Conservation (phyloP, 2,888 invertebrate genomes). For the Vandiemenella viatica region DNA sequence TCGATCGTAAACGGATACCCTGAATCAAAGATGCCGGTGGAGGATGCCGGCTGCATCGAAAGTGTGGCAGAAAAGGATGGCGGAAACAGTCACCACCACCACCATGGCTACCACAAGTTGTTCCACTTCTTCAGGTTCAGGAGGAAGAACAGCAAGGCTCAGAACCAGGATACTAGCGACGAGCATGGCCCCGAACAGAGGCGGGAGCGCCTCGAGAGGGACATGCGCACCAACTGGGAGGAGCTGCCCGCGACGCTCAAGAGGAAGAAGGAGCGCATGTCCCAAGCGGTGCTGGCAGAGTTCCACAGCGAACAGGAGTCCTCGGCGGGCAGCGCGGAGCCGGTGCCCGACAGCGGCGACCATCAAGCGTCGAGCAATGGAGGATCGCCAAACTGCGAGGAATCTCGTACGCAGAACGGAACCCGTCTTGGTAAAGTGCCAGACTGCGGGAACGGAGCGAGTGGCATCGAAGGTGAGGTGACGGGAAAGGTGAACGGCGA, state of each 20-base stretch:
- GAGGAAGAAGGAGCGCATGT: conserved; percentile 18
- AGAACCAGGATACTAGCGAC: not conserved
- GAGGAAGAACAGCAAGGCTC: conserved; percentile 5
- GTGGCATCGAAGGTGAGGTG: not conserved
- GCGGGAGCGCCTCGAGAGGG: conserved; percentile 13
- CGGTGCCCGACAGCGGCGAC: conserved; percentile 16
- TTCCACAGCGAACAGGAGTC: conserved; percentile 8
- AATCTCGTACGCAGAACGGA: no score
- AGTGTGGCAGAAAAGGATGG: no score
- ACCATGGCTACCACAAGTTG: conserved; percentile 1
- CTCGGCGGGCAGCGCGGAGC: conserved; percentile 19
- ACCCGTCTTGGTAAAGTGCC: conserved; percentile 35
- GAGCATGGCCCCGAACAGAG: conserved; percentile 10
- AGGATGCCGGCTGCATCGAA: not conserved
- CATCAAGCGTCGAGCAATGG: conserved; percentile 13
- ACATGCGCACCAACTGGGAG: conserved; percentile 25
- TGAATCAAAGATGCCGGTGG: not conserved
- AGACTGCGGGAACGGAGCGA: conserved; percentile 21
- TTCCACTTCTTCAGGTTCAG: conserved; percentile 9
- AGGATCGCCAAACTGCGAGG: no score
- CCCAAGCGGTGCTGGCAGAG: conserved; percentile 16
- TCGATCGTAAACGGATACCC: no score
- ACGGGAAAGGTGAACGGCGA: not conserved
- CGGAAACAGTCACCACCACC: no score
- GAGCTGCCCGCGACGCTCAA: conserved; percentile 29